Conservation (phyloP, 2,113 vertebrate species). For the Leptobrachium ailaonicum region DNA sequence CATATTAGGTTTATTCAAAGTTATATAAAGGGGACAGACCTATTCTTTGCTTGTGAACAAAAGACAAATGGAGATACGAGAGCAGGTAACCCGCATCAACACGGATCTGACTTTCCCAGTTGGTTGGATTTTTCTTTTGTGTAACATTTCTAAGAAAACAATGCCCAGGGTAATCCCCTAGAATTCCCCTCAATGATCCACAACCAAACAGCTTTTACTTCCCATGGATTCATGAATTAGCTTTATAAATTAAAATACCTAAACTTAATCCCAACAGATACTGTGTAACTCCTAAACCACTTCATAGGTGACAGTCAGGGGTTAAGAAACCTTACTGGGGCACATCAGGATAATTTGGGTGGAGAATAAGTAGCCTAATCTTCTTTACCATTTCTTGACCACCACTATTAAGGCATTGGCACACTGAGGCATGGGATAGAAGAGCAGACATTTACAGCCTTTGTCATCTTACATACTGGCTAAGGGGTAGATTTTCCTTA, state of each 20-base stretch:
- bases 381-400: not conserved
- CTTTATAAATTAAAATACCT: constrained; percentile 17
- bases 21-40: constrained; percentile 25
- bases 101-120: constrained; percentile 33
- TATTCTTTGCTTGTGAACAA: constrained; percentile 38
- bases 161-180: constrained; percentile 38
- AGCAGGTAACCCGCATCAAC: constrained; percentile 23
- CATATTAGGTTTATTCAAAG: constrained; percentile 41
- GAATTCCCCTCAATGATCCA: constrained; percentile 28
- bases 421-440: not conserved
- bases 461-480: not conserved
- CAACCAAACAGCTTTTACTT: constrained; percentile 39
- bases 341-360: constrained; percentile 17
- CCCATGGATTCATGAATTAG: constrained; percentile 31
- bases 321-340: not conserved
- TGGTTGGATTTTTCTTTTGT: constrained; percentile 35
- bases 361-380: constrained; percentile 13
- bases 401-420: not conserved
- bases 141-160: constrained; percentile 48
- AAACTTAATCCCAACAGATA: constrained; percentile 31
- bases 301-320: constrained; percentile 10
- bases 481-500: too few species aligned
- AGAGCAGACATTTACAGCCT: constrained; percentile 5
- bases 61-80: constrained; percentile 24
- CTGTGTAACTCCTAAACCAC: constrained; percentile 11